Evolutionary conservation across 2,888 invertebrate species (phyloP), one percentile per base, ranked within the genome.

Genomic region (Carabus problematicus): DNA sequence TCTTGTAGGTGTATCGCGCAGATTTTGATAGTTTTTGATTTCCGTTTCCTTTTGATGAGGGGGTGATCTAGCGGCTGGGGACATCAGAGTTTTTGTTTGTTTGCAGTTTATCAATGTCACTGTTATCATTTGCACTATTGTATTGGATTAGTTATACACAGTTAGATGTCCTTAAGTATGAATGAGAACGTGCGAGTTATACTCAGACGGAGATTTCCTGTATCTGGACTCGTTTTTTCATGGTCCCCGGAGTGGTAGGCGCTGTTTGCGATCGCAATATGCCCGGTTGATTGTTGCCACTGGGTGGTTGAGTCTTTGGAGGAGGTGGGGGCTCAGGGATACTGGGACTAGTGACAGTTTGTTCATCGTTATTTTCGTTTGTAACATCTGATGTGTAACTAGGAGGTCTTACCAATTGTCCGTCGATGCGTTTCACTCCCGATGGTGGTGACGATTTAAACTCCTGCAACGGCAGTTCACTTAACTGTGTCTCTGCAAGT

Each of bases 181-280:
- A 3, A 29, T 29, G 29, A 29, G 29, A 3, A 29, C 3, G 6
- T 29, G 29, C 6, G 29, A 29, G 29, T 29, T 29, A 29, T 2
- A 29, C 29, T 90, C 87, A 94, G 84, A 94, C 94, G 71, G 94
- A 94, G 84, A 95, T 95, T 82, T 95, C 94, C 82, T 94, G 94
- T 81, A 95, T 95, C 84, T 94, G 94, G 77, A 95, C 94, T 81
- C 94, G 88, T 83, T 94, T 94, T 83, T 94, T 94, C 85, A 90
- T 89, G 72, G 91, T 89, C 69, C 91, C 89, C 8, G 91, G 91
- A 0, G 91, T 90, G 52, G 87, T 88, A 4, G 90, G 89, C 11
- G 84, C 82, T 55, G 85, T 82, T 68, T 85, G 83, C 73, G 89
- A 85, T 71, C 90, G 80, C 47, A 90, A 80, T 59, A 90, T 90